Conservation (phyloP, 1,140 invertebrate species). For the Dendroctonus valens region DNA sequence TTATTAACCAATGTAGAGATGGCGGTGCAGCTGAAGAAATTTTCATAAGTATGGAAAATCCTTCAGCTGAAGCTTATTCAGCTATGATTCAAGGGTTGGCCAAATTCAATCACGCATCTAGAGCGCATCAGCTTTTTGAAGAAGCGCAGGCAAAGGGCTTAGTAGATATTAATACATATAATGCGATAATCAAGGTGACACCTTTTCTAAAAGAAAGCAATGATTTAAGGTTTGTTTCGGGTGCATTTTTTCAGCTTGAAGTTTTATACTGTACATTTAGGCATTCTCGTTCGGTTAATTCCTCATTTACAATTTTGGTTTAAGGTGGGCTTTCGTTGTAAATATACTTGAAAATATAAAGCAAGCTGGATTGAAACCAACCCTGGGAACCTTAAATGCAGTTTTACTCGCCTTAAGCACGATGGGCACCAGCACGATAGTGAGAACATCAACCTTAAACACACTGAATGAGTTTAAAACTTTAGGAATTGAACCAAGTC, state of each 20-base stretch:
- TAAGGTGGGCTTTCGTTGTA: constrained; percentile 59
- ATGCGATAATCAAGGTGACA: constrained; percentile 63
- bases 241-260: background rate
- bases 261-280: background rate
- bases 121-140: constrained; percentile 63
- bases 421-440: constrained; percentile 52
- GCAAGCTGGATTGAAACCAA: constrained; percentile 59
- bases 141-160: constrained; percentile 67
- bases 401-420: constrained; percentile 59
- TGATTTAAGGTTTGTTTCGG: constrained; percentile 49
- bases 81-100: constrained; percentile 72
- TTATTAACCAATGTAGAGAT: constrained; percentile 53
- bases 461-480: constrained; percentile 69
- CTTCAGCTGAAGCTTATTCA: constrained; percentile 62
- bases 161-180: constrained; percentile 66
- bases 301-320: background rate
- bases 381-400: constrained; percentile 73
- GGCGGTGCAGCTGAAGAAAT: constrained; percentile 67
- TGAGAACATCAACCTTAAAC: constrained; percentile 52
- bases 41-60: constrained; percentile 63
- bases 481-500: constrained; percentile 68
- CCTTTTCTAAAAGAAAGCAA: constrained; percentile 62
- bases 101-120: constrained; percentile 65
- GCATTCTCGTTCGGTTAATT: background rate
- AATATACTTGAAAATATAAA: constrained; percentile 63